These are phyloP conservation scores for Epicampocera succincta DNA, from an alignment of 2,888 invertebrate species.

Conservation along the genomic window DNA sequence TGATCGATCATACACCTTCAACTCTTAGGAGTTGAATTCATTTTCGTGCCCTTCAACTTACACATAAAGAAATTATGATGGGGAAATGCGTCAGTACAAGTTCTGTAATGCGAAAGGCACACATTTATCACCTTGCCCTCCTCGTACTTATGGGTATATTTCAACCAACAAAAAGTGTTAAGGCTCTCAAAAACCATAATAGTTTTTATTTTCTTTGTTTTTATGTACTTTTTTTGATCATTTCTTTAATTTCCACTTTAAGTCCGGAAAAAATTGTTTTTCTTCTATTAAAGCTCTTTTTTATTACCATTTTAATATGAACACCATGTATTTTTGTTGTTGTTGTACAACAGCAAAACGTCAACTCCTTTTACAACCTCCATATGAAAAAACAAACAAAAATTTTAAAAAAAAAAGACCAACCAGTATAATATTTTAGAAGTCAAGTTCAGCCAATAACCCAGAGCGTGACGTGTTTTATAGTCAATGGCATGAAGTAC, in stretches of 20 bases:
- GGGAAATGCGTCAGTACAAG: too few species aligned
- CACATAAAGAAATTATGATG: too few species aligned
- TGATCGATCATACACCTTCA: too few species aligned
- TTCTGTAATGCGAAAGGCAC: too few species aligned
- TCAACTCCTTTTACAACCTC: conserved; percentile 15
- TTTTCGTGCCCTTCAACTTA: too few species aligned
- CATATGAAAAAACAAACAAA: background rate
- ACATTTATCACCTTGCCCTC: too few species aligned
- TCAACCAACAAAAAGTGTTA: too few species aligned
- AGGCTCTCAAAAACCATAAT: too few species aligned
- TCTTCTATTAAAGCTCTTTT: background rate
- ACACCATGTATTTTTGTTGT: conserved; percentile 17
- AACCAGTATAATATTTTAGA: conserved; percentile 20
- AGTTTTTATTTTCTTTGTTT: background rate
- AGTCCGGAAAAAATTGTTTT: conserved; percentile 7
- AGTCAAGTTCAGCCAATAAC: conserved; percentile 64
- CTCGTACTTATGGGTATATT: too few species aligned
- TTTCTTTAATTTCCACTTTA: conserved; percentile 15
- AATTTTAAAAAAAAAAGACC: conserved; percentile 10
- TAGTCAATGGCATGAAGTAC: conserved; percentile 39
- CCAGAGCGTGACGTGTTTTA: conserved; percentile 63
- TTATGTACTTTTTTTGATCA: background rate
- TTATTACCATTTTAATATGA: conserved; percentile 4
- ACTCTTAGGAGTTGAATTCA: too few species aligned
- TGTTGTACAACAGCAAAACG: background rate